Base-by-base conservation (phyloP, 1,140 invertebrate genomes). In the Pemphigus obesinymphae region DNA sequence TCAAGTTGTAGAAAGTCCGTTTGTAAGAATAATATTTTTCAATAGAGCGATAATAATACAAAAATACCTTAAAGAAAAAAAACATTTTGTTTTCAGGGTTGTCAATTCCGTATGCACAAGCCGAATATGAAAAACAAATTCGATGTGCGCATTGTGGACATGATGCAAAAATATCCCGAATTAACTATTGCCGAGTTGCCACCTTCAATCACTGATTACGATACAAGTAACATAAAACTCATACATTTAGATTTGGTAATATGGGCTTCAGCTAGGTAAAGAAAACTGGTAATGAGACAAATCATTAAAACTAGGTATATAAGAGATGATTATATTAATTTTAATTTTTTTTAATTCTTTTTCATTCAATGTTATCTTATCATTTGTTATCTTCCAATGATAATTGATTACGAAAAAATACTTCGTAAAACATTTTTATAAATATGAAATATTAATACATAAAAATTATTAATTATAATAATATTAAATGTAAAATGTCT, bases 1-100 rank as follows among this genome's bases (percentile, higher is more conserved):
- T 40, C 43, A 82, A 53, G 20, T 58, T 0, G 50, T 82, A 0
- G 55, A 66, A 75, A 82, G 66, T 73, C 50, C 50, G 8, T 66
- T 63, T 17, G 82, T 82, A 82, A 61, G 50, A 68, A 8, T 6
- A 23, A 1, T 15, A 15, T 43, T 40, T 3, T 11, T 10, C 31
- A 31, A 5, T 20, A 20, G 2, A 11, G 20, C 7, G 11, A 23
- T 26, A 23, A 1, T 2, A 68, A 26, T 40, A 40, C 20, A 23
- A 1, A 0, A 11, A 1, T 31, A 2, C 20, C 10, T 20, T 63
- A 61, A 23, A n/a, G 0, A 68, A 68, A 0, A 23, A 40, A 6
- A n/a, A 0, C 10, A 17, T 11, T 37, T 37, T 23, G 0, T n/a
- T 68, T 68, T 17, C 48, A 72, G 68, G 68, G 68, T 1, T 72